Conservation (phyloP, 2,113 vertebrate species). For the Rhynchopsitta pachyrhyncha region DNA sequence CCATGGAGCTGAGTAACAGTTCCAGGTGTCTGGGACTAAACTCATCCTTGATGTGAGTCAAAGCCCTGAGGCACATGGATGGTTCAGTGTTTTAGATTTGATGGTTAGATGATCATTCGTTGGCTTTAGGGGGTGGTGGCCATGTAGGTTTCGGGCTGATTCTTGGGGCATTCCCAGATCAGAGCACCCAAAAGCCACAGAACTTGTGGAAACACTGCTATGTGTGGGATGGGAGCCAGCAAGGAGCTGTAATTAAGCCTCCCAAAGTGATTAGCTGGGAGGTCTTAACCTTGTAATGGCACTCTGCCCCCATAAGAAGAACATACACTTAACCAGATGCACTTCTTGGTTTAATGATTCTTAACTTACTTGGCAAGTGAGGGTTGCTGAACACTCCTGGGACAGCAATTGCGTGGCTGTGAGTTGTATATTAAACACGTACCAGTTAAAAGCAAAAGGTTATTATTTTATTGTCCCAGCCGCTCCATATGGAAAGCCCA, state of each 20-base stretch:
- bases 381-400: background rate
- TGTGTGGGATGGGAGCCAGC: accelerated
- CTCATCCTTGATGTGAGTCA: background rate
- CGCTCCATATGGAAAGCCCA: accelerated
- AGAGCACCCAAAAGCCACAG: accelerated
- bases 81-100: background rate
- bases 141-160: background rate
- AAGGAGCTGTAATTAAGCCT: background rate
- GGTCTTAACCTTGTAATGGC: background rate
- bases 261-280: background rate
- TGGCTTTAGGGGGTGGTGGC: background rate
- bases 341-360: background rate
- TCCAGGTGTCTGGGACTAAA: background rate
- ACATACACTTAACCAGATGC: accelerated
- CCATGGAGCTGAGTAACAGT: background rate
- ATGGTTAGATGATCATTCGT: accelerated
- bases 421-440: background rate
- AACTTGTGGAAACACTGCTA: background rate
- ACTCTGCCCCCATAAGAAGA: background rate
- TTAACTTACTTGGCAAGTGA: too few relatives aligned
- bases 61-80: background rate
- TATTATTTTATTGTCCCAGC: background rate
- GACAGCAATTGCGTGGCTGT: background rate
- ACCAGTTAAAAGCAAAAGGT: background rate
- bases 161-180: accelerated